Evolutionary conservation across 1,140 invertebrate genomes (phyloP).

Genomic region (Lucilia sericata): DNA sequence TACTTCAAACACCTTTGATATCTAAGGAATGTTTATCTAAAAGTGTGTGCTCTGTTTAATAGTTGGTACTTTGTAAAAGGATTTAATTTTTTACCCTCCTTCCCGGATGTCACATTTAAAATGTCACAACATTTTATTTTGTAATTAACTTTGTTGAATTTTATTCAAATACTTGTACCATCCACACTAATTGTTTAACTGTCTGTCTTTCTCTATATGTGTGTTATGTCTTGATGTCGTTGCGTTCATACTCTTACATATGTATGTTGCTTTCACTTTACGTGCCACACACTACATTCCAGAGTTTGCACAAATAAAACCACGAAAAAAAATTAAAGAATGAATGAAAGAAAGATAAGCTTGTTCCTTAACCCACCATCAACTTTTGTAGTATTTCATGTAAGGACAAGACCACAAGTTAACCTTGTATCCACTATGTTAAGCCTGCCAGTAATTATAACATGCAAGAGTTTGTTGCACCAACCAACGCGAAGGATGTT

Average conservation of each 20-base stretch:
- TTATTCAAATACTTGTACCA: background rate
- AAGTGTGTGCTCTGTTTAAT: no score
- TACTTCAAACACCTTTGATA: no score
- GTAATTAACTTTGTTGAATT: conserved; percentile 28
- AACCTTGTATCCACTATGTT: conserved; percentile 33
- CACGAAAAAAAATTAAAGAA: background rate
- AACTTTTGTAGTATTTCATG: background rate
- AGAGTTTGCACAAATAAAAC: background rate
- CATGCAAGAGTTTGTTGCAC: background rate
- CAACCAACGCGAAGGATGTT: conserved; percentile 17
- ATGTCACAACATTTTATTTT: conserved; percentile 30
- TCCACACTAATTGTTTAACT: background rate
- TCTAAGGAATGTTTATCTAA: no score
- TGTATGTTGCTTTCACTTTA: background rate
- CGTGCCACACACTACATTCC: background rate
- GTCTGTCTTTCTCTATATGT: background rate
- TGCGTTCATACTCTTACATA: no score
- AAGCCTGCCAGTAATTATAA: conserved; percentile 42
- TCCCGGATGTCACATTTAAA: background rate
- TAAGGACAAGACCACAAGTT: conserved; percentile 28
- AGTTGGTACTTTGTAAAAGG: no score
- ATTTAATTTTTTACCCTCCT: background rate
- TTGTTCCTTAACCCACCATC: background rate
- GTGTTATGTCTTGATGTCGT: no score
- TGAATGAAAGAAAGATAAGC: background rate